Evolutionary conservation across 2,888 invertebrate genomes (phyloP), one percentile per base, ranked within the genome.

Genomic region (Thymelicus sylvestris): DNA sequence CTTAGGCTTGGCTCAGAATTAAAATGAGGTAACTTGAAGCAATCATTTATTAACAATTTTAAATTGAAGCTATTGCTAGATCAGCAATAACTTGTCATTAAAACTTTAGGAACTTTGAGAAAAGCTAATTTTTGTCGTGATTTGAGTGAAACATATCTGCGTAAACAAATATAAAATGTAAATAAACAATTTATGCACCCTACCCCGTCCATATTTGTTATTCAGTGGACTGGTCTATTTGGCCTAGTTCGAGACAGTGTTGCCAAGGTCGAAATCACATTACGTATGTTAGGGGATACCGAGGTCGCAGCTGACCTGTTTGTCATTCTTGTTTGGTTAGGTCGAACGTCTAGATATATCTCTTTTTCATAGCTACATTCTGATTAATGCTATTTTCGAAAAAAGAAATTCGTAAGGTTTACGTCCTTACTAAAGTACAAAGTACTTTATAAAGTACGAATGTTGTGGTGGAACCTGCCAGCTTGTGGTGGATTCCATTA

Each of bases 211-310:
- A 48, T 48, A n/a, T 48, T n/a, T 48, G 48, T n/a, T 6, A 65
- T 52, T 15, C 48, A 52, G 48, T 31, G 57, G 66, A 48, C 15
- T 59, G 48, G 1, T 13, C 44, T 8, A 8, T 59, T 48, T 47
- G 48, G 31, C 59, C 59, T 66, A 48, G 57, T 66, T 66, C 15
- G n/a, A 15, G 38, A 12, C 47, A 59, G 47, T 50, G 66, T 7
- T 31, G 60, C 48, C 66, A 67, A 67, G 48, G 67, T 48, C 39
- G 60, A 19, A 39, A 60, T 38, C 67, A 48, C 39, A 39, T 60
- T 60, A 60, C 60, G 38, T 60, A 60, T 67, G 15, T 67, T 67
- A 50, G 13, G 67, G 60, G 48, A 8, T 59, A 50, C 39, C 39
- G 50, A 60, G 60, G 67, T 50, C 60, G 12, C 59, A 7, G 5